Evolutionary conservation across 2,888 invertebrate genomes (phyloP).

Genomic region (Chloroclysta siterata): DNA sequence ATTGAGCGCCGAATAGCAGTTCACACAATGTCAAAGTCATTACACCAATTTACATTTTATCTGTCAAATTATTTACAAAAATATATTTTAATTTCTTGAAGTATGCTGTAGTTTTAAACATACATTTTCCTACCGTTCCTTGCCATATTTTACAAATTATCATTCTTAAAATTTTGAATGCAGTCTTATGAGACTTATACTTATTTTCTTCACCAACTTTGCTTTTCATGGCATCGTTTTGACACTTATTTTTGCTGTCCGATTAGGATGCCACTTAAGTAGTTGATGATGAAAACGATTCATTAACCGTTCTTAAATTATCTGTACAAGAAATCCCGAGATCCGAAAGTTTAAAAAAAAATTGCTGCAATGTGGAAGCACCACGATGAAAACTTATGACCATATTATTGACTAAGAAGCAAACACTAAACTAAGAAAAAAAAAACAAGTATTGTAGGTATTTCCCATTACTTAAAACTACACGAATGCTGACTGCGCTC

Average conservation of each 20-base stretch:
- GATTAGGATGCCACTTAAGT: background rate
- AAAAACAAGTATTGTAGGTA: slow-evolving; percentile 27
- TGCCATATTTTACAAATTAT: slow-evolving; percentile 30
- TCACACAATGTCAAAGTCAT: slow-evolving; percentile 25
- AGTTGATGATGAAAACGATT: slow-evolving; percentile 16
- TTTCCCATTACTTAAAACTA: slow-evolving; percentile 41
- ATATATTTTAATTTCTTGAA: slow-evolving; percentile 23
- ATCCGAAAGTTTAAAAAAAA: slow-evolving; percentile 23
- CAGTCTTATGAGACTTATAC: slow-evolving; percentile 32
- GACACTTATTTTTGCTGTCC: background rate
- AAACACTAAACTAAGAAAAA: slow-evolving; percentile 36
- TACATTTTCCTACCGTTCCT: slow-evolving; percentile 11
- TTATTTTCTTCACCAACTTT: slow-evolving; percentile 19
- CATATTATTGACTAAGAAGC: slow-evolving; percentile 36
- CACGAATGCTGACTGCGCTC: slow-evolving; percentile 31
- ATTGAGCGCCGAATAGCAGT: slow-evolving; percentile 25
- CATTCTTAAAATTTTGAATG: slow-evolving; percentile 25
- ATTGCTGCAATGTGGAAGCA: slow-evolving; percentile 16
- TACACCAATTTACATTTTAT: slow-evolving; percentile 23
- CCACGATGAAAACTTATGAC: slow-evolving; percentile 22
- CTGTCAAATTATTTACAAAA: slow-evolving; percentile 41
- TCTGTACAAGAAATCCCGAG: slow-evolving; percentile 34
- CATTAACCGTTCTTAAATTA: slow-evolving; percentile 13
- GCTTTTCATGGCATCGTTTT: background rate
- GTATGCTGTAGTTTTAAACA: slow-evolving; percentile 22